Percentiles rank a stretch among this genome's conserved stretches.
Evolutionary conservation across 1,140 invertebrate genomes (phyloP).

Genomic region (Argopecten irradians): DNA sequence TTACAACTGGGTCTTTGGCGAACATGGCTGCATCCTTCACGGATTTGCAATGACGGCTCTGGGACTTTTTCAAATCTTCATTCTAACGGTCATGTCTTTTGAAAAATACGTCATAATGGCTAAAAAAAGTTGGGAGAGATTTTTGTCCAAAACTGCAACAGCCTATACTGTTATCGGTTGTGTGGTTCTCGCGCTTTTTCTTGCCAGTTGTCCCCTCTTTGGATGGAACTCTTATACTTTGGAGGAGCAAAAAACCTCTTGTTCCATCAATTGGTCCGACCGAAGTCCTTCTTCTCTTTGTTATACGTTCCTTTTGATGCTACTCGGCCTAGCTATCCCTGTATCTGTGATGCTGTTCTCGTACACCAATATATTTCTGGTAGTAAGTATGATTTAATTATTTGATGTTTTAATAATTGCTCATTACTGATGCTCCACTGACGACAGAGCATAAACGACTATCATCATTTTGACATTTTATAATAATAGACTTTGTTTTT

Average conservation of each 20-base stretch:
- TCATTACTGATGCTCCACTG: too few species aligned
- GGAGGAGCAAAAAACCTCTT: not conserved
- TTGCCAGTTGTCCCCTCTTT: not conserved
- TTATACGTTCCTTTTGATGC: not conserved
- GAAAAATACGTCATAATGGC: not conserved
- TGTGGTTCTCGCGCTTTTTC: not conserved
- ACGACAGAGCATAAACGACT: too few species aligned
- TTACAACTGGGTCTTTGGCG: not conserved
- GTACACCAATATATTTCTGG: not conserved
- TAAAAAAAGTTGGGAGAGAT: not conserved
- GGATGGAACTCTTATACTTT: not conserved
- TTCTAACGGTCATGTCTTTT: not conserved
- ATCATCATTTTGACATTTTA: too few species aligned
- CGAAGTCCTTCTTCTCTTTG: not conserved
- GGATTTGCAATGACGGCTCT: not conserved
- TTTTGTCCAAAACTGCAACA: not conserved
- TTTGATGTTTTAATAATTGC: too few species aligned
- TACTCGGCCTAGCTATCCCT: not conserved
- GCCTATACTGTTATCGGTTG: not conserved
- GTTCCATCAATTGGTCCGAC: not conserved
- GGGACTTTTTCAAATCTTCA: not conserved
- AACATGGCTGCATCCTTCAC: not conserved
- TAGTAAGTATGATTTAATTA: not conserved
- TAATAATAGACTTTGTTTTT: too few species aligned
- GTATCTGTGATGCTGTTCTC: not conserved